These are phyloP conservation scores for Caenorhabditis sp. DNA, from an alignment of 2,888 invertebrate genomes.

Conservation along the genomic window DNA sequence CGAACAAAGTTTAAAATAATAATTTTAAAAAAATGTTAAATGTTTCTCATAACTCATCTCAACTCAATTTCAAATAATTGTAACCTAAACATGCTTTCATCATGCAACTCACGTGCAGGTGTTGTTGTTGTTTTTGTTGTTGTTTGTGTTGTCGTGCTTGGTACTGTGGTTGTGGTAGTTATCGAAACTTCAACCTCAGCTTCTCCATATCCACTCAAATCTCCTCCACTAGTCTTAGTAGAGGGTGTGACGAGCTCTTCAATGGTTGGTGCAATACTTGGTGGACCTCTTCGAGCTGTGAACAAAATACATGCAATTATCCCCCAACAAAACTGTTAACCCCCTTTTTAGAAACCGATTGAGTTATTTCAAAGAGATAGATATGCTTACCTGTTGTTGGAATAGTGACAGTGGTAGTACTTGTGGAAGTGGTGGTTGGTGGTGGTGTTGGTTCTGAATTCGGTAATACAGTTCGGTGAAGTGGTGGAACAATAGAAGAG, in stretches of 20 bases:
- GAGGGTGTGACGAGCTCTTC: constrained; percentile 11
- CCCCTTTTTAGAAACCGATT: no score
- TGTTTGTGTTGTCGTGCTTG: background rate
- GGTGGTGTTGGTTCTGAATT: constrained; percentile 16
- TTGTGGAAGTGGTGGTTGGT: background rate
- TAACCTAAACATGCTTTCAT: background rate
- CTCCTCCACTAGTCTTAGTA: background rate
- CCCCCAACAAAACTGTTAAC: no score
- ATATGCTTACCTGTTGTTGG: constrained; percentile 4
- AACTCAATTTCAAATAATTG: no score
- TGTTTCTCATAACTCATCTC: no score
- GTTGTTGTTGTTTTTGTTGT: background rate
- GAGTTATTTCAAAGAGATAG: no score
- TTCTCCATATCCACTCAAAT: constrained; percentile 25
- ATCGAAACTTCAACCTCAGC: constrained; percentile 10
- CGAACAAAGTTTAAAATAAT: background rate
- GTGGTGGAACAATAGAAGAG: constrained; percentile 3
- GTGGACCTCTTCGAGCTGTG: constrained; percentile 23
- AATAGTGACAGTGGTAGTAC: background rate
- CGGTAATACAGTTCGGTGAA: background rate
- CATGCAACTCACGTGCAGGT: background rate
- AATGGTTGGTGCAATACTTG: constrained; percentile 24
- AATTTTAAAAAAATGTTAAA: no score
- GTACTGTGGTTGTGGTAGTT: constrained; percentile 17
- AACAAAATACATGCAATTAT: background rate